Evolutionary conservation across 2,888 invertebrate genomes (phyloP).

Genomic region (Balanococcus diminutus): DNA sequence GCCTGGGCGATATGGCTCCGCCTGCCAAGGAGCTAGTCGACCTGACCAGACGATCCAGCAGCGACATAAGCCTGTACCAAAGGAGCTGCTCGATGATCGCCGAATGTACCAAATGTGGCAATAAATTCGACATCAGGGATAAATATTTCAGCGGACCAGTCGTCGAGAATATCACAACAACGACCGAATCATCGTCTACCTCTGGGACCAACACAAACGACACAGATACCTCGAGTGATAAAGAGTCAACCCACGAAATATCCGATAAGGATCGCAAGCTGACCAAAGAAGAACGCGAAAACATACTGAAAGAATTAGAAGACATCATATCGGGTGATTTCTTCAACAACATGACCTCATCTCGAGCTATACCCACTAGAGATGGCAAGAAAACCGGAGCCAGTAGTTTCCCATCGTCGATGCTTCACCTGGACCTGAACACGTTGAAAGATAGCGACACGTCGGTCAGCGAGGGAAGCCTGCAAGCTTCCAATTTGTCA

Average conservation of each 20-base stretch:
- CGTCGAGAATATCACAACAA: constrained; percentile 11
- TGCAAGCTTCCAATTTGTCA: constrained; percentile 23
- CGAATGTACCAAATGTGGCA: constrained; percentile 49
- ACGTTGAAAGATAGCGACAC: constrained; percentile 36
- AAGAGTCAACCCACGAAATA: neutral
- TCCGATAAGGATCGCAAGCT: constrained; percentile 55
- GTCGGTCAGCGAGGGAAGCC: constrained; percentile 1
- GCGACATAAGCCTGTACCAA: constrained; percentile 24
- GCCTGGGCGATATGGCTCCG: neutral
- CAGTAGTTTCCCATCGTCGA: constrained; percentile 34
- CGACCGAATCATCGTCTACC: neutral
- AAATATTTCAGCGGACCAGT: constrained; percentile 20
- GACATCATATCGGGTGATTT: constrained; percentile 59
- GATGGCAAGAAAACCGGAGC: constrained; percentile 59
- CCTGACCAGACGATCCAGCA: constrained; percentile 38
- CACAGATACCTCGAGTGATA: neutral
- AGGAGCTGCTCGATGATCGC: constrained; percentile 33
- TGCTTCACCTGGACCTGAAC: constrained; percentile 46
- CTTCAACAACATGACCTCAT: constrained; percentile 42
- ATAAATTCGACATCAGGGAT: constrained; percentile 36
- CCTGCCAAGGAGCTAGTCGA: neutral
- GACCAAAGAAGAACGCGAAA: constrained; percentile 59
- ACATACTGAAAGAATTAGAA: constrained; percentile 59
- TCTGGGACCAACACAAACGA: neutral
- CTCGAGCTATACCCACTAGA: too few species aligned